phyloP scores from a whole-genome alignment of 1,140 invertebrate species.

The Zaprionus ghesquierei region DNA sequence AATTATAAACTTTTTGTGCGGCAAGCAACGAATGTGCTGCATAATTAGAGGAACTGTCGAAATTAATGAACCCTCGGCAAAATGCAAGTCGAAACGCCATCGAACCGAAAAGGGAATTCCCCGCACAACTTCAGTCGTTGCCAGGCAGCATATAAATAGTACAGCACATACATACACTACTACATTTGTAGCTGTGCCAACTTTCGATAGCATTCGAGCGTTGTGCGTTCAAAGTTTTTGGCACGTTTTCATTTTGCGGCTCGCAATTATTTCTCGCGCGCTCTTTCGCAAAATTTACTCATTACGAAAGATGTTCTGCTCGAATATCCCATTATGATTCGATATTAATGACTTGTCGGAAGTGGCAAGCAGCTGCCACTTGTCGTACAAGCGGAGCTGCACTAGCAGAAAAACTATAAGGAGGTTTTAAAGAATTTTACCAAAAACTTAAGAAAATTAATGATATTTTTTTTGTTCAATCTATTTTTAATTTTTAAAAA shows the following conservation, averaged over 20 bases:
- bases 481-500: too few species aligned
- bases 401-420: neutral
- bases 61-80: constrained; percentile 57
- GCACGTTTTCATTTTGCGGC: constrained; percentile 38
- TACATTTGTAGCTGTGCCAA: neutral
- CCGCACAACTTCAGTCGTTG: neutral
- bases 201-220: neutral
- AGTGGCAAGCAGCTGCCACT: constrained; percentile 14
- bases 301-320: constrained; percentile 52
- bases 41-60: constrained; percentile 53
- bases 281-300: constrained; percentile 45
- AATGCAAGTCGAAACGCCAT: constrained; percentile 3
- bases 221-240: constrained; percentile 38
- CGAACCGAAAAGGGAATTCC: neutral
- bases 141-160: constrained; percentile 23
- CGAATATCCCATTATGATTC: constrained; percentile 38
- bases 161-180: neutral
- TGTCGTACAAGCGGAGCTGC: neutral
- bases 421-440: neutral
- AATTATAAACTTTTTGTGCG: constrained; percentile 27
- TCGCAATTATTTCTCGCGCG: constrained; percentile 47
- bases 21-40: constrained; percentile 22
- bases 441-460: neutral
- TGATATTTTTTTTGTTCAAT: too few species aligned
- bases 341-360: constrained; percentile 58